Evolutionary conservation across 2,797 vertebrate species (phyloP).

Genomic region (Netta rufina): DNA sequence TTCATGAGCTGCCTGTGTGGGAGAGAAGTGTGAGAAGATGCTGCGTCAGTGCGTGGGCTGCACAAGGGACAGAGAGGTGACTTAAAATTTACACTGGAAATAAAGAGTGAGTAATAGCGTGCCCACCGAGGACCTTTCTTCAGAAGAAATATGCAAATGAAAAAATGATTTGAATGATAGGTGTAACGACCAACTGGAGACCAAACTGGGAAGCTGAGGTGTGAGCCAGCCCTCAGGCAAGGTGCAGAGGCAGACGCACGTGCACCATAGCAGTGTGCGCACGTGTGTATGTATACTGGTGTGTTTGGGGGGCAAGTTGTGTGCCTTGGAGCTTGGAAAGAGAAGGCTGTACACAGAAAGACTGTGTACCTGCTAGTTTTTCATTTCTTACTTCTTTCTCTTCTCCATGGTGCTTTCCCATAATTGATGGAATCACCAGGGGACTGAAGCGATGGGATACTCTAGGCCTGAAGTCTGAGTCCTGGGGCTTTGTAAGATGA

Average conservation of each 20-base stretch:
- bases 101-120: conserved; percentile 58
- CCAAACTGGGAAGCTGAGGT: not conserved
- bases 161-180: conserved; percentile 2
- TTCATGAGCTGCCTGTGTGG: conserved; percentile 62
- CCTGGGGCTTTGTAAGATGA: not conserved
- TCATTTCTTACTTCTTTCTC: not conserved
- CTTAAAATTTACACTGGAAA: conserved; percentile 59
- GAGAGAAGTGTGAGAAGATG: conserved; percentile 66
- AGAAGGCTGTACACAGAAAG: not conserved
- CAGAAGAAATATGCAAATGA: conserved; percentile 27
- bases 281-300: not conserved
- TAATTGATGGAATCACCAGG: not conserved
- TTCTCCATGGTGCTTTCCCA: not conserved
- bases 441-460: not conserved
- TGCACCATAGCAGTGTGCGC: not conserved
- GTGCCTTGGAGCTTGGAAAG: not conserved
- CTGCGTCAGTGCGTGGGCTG: conserved; percentile 67
- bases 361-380: not conserved
- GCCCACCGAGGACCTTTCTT: conserved; percentile 26
- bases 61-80: conserved; percentile 56
- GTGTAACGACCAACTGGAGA: conserved; percentile 2
- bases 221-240: conserved; percentile 6
- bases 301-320: not conserved
- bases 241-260: not conserved
- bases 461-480: not conserved